These are phyloP conservation scores for Sinella curviseta DNA, from an alignment of 1,140 invertebrate genomes.

Conservation along the genomic window DNA sequence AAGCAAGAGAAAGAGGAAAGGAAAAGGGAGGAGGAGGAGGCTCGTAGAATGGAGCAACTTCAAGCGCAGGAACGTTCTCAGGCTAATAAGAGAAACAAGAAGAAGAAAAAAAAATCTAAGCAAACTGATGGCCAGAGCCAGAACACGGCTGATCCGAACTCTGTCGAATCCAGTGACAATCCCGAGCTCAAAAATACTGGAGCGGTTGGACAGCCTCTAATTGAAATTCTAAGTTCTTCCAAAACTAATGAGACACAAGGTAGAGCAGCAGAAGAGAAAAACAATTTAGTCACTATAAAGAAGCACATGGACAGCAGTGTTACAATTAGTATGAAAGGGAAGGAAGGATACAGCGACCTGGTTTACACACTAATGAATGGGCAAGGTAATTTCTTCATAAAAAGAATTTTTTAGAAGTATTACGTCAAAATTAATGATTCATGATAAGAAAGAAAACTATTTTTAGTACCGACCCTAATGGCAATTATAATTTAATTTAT, in stretches of 20 bases:
- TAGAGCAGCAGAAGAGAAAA: neutral
- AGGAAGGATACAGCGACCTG: conserved; percentile 39
- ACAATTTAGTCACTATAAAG: conserved; percentile 39
- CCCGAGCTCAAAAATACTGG: neutral
- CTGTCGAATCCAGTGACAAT: neutral
- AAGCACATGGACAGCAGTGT: conserved; percentile 45
- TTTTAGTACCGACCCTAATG: too few relatives aligned
- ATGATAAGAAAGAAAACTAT: too few relatives aligned
- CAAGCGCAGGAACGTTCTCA: neutral
- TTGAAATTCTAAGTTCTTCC: neutral
- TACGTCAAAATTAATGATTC: too few relatives aligned
- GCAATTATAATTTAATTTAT: neutral
- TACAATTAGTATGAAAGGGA: conserved; percentile 46
- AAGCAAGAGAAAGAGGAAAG: neutral
- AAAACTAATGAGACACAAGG: neutral
- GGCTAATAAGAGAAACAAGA: conserved; percentile 19
- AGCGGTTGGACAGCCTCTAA: neutral
- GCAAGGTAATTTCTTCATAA: conserved; percentile 35
- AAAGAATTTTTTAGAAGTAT: too few relatives aligned
- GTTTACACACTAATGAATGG: conserved; percentile 47
- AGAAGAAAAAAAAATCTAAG: conserved; percentile 37
- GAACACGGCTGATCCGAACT: neutral
- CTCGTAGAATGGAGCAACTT: neutral
- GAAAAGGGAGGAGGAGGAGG: conserved; percentile 14
- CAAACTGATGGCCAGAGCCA: neutral